Base-by-base conservation (phyloP, 2,797 vertebrate species). In the Phylloscopus collybita region DNA sequence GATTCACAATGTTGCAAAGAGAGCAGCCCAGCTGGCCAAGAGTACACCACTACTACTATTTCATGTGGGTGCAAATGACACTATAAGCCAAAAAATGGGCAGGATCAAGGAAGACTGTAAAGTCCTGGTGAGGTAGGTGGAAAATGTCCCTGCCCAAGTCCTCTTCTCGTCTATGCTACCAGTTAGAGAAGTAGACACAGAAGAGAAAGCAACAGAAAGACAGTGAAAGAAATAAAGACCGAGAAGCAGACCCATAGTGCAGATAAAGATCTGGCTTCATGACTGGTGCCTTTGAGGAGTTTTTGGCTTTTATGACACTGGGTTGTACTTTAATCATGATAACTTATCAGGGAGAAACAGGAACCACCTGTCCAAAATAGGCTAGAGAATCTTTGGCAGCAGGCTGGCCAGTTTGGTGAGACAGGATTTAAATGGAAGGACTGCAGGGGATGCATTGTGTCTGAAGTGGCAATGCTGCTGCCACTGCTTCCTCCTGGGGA, bases 11-110 rank as follows among this genome's bases (percentile, higher is more conserved):
- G 23, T 16, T 50, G 32, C n/a, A 50, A 22, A 44, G 16, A 64
- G 44, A 36, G 44, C 25, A 64, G 20, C 25, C 23, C 44, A 51
- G 2, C 32, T n/a, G 36, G 16, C n/a, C 23, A 51, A 76, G 60
- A 51, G 27, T 36, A 38, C 0, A 8, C 44, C 0, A 0, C 27
- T 38, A 11, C 15, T 30, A 10, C 16, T 27, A 17, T 50, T 69
- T 56, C 36, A 62, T 5, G 6, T 38, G 44, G 36, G 27, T n/a
- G 23, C 13, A 76, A 70, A 44, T 70, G 36, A 42, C 0, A 0
- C 57, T 1, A 0, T 22, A 57, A 50, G 57, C 9, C 44, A 70
- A 50, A 44, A 70, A 29, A 22, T 4, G 8, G 36, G 27, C 22
- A 70, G 56, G 19, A 76, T 45, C 50, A 57, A 57, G n/a, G 36